Conservation (phyloP, 2,113 vertebrate genomes). For the Calidris pygmaea region DNA sequence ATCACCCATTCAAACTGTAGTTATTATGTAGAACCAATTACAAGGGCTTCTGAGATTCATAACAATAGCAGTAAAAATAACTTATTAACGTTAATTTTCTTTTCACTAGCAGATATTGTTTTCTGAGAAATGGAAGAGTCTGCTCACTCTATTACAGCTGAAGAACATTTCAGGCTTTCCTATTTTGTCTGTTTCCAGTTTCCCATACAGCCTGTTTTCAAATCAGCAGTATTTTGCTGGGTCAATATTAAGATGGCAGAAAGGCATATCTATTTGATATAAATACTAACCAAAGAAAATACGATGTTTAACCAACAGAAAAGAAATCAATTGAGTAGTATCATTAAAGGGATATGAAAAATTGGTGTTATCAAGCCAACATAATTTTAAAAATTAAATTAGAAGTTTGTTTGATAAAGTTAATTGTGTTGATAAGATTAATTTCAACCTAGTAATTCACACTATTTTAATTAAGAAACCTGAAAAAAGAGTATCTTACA, state of each 20-base stretch:
- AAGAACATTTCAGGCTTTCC: neutral
- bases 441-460: neutral
- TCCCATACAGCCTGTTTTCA: neutral
- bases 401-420: neutral
- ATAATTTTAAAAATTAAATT: neutral
- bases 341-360: neutral
- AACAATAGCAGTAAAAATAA: neutral
- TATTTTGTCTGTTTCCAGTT: neutral
- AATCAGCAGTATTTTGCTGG: neutral
- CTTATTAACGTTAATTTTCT: neutral
- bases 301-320: neutral
- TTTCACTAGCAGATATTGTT: neutral
- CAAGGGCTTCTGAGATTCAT: neutral
- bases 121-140: neutral
- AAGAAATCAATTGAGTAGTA: neutral
- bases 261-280: neutral
- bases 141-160: neutral
- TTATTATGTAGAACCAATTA: neutral
- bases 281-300: neutral
- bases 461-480: neutral
- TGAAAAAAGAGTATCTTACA: neutral
- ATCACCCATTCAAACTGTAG: neutral
- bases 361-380: neutral
- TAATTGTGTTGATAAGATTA: neutral
- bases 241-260: neutral